Conservation (phyloP, 1,140 invertebrate genomes). For the Pemphigus obesinymphae region DNA sequence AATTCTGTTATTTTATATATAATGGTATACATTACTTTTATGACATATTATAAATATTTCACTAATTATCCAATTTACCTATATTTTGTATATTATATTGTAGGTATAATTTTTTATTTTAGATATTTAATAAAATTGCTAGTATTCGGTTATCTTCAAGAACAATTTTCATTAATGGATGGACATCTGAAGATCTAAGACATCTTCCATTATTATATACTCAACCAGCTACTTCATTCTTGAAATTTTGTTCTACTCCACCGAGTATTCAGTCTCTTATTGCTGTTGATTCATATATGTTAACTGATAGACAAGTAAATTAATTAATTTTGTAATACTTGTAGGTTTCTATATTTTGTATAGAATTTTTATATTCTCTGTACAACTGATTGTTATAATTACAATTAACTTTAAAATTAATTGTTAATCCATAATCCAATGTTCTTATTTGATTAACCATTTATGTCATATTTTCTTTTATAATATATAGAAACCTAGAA, state of each 20-base stretch:
- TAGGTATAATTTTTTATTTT: not conserved
- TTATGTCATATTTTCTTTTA: too few relatives aligned
- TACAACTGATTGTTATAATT: too few relatives aligned
- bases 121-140: conserved; percentile 39
- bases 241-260: not conserved
- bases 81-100: not conserved
- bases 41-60: not conserved
- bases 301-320: conserved; percentile 21
- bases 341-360: too few relatives aligned
- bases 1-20: too few relatives aligned
- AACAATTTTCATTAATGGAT: not conserved
- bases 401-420: too few relatives aligned
- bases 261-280: conserved; percentile 16
- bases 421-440: too few relatives aligned
- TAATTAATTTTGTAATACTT: not conserved
- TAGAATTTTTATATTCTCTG: too few relatives aligned
- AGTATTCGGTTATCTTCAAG: not conserved
- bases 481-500: too few relatives aligned
- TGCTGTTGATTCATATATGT: conserved; percentile 19
- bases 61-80: not conserved
- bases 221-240: conserved; percentile 24
- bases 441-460: too few relatives aligned
- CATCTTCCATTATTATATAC: conserved; percentile 32
- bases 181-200: conserved; percentile 15
- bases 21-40: too few relatives aligned